Conservation (phyloP, 2,113 vertebrate species). For the Ahaetulla prasina region DNA sequence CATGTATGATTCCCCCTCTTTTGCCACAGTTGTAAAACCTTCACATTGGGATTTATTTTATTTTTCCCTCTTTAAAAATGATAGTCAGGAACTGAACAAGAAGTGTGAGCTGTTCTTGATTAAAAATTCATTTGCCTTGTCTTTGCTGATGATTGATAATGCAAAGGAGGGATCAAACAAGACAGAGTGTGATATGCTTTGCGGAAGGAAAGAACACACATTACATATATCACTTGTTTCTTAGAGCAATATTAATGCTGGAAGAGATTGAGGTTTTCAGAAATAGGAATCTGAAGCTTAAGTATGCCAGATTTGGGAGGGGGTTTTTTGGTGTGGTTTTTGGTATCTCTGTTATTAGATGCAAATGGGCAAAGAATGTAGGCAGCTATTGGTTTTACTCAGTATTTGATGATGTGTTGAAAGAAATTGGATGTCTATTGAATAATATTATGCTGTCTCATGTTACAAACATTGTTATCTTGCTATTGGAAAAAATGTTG, state of each 20-base stretch:
- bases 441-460: background rate
- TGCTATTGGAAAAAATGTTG: background rate
- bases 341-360: constrained; percentile 26
- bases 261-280: constrained; percentile 34
- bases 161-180: constrained; percentile 58
- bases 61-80: constrained; percentile 66
- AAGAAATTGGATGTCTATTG: constrained; percentile 57
- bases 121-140: constrained; percentile 75
- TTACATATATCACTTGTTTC: constrained; percentile 66
- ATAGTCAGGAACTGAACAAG: constrained; percentile 74
- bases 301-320: background rate
- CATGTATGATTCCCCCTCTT: constrained; percentile 38
- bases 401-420: constrained; percentile 60
- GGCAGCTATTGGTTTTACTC: constrained; percentile 52
- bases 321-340: background rate
- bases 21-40: constrained; percentile 59
- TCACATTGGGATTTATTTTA: constrained; percentile 76
- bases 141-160: constrained; percentile 70
- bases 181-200: constrained; percentile 57
- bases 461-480: constrained; percentile 26
- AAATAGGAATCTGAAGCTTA: constrained; percentile 58
- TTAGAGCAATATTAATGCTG: constrained; percentile 60
- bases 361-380: constrained; percentile 33
- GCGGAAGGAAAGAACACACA: constrained; percentile 52
- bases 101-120: constrained; percentile 79